phyloP scores from a whole-genome alignment of 2,888 invertebrate genomes.

The Parnassius mnemosyne region DNA sequence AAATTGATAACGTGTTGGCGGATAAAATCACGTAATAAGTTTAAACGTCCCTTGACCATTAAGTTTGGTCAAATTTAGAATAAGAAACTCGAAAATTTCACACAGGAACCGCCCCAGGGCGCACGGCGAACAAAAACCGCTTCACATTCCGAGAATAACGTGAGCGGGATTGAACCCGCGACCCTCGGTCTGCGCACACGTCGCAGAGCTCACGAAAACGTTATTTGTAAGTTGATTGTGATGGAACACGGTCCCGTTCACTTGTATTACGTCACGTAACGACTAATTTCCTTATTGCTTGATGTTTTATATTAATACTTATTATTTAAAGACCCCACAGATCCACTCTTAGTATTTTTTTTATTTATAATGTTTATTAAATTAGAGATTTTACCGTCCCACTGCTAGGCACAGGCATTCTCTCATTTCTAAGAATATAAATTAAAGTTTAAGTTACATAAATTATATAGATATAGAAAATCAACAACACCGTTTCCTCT shows the following conservation, averaged over 20 bases:
- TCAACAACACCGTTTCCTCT: too few relatives aligned
- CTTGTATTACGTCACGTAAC: conserved; percentile 7
- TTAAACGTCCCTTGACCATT: background rate
- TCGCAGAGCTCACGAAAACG: conserved; percentile 51
- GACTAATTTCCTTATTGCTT: conserved; percentile 13
- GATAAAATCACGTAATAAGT: background rate
- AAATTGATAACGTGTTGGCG: background rate
- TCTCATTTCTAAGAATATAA: too few relatives aligned
- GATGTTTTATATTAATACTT: background rate
- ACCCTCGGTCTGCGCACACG: conserved; percentile 46
- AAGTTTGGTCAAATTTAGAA: background rate
- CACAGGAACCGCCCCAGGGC: conserved; percentile 1
- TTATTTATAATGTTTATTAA: too few relatives aligned
- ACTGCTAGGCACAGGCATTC: too few relatives aligned
- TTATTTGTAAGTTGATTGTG: conserved; percentile 44
- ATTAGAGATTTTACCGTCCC: too few relatives aligned
- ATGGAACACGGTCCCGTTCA: conserved; percentile 9
- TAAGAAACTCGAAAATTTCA: conserved; percentile 3
- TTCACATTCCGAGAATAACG: conserved; percentile 42
- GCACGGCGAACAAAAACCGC: conserved; percentile 2
- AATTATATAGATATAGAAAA: too few relatives aligned
- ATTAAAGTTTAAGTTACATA: too few relatives aligned
- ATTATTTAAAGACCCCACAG: too few relatives aligned
- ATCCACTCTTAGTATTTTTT: too few relatives aligned
- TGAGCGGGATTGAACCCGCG: conserved; percentile 50